Base-by-base conservation (phyloP, 1,140 invertebrate genomes). In the Pogonomyrmex barbatus region DNA sequence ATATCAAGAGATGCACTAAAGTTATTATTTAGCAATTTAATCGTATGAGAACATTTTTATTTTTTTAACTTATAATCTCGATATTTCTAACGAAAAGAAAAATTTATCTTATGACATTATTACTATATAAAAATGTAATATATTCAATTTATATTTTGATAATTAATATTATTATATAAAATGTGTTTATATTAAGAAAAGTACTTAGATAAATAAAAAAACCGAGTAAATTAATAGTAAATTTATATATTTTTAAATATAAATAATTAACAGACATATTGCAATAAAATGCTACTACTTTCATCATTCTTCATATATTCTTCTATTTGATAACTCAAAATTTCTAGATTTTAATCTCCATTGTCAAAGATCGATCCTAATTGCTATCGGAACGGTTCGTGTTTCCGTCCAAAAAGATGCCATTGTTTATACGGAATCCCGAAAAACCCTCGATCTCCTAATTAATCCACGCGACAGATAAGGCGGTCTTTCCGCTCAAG, bases 381-480 rank as follows among this genome's bases (percentile, higher is more conserved):
- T 73, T 60, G 42, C 67, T 60, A 60, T 83, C n/a, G 68, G 30
- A 30, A 45, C 14, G 24, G 17, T 9, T 33, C 54, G 67, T 82
- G 54, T 83, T 60, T 47, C 14, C 39, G 30, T 50, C 54, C 42
- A 36, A 60, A 24, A 73, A 73, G 68, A 52, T 76, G 50, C 76
- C 76, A 87, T 85, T 86, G 88, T 90, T 90, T 83, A 63, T 65
- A 63, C 50, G 85, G 33, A 36, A 84, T 56, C 78, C 60, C 17
- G 65, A 68, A 45, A 81, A 87, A 86, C 67, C 88, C 52, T 42
- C 82, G 67, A 88, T 86, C 83, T 83, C 54, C 60, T 91, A 91
- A 91, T 91, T 91, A 90, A 90, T 91, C 87, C 84, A 68, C n/a
- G 39, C 68, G 67, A 56, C 76, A 67, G 71, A 89, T 88, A 77